A percentile compares a stretch with the other conserved stretches of the same genome.
Evolutionary conservation across 2,113 vertebrate genomes (phyloP).

Genomic region (Ictalurus punctatus): DNA sequence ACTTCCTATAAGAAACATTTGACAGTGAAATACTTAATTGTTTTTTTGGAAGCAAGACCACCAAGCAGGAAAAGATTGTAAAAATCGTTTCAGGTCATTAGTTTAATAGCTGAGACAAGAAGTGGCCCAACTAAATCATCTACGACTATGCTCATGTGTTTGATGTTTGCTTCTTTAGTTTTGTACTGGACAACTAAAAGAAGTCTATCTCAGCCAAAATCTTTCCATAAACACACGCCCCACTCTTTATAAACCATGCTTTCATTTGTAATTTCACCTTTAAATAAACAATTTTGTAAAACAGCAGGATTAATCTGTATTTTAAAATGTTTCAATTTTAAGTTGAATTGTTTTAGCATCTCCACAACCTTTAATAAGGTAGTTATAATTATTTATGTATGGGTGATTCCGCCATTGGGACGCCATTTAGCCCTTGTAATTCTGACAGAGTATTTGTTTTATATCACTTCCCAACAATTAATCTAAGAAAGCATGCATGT

Average conservation of each 20-base stretch:
- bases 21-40: neutral
- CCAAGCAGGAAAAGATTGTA: neutral
- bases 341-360: neutral
- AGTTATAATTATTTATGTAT: neutral
- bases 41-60: neutral
- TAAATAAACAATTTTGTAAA: neutral
- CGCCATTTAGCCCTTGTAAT: neutral
- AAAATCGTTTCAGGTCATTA: neutral
- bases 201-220: neutral
- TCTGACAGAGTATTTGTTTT: neutral
- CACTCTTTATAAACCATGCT: neutral
- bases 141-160: neutral
- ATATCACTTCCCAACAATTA: neutral
- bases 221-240: neutral
- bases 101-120: neutral
- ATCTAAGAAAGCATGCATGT: neutral
- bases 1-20: constrained; percentile 5
- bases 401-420: neutral
- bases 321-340: neutral
- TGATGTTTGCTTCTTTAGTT: neutral
- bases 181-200: neutral
- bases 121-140: neutral
- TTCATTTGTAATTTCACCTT: neutral
- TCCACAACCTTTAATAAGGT: neutral
- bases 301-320: neutral